Evolutionary conservation across 2,113 vertebrate species (phyloP).

Genomic region (Pelvicachromis taeniatus): DNA sequence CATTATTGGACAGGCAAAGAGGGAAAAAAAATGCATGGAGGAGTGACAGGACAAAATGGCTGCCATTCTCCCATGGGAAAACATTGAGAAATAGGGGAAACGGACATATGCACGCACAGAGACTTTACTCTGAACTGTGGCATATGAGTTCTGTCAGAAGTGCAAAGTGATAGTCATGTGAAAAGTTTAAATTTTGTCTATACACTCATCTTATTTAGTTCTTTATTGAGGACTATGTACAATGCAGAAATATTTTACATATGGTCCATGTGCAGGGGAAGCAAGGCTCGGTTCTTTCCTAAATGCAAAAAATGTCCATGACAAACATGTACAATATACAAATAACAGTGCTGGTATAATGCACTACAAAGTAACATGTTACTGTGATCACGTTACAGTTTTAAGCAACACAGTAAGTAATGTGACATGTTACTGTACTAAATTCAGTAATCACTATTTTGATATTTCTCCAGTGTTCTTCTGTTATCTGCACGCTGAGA

Average conservation of each 20-base stretch:
- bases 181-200: background rate
- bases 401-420: background rate
- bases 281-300: background rate
- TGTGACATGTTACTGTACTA: background rate
- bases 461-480: background rate
- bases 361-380: background rate
- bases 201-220: background rate
- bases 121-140: conserved; percentile 10
- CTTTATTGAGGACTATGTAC: background rate
- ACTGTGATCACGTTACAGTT: background rate
- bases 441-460: background rate
- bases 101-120: background rate
- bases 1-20: conserved; percentile 74
- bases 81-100: conserved; percentile 42
- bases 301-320: background rate
- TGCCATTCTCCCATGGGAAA: conserved; percentile 48
- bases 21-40: conserved; percentile 60
- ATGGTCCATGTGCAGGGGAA: background rate
- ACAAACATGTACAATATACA: background rate
- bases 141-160: background rate
- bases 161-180: background rate
- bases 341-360: background rate
- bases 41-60: conserved; percentile 69
- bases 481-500: background rate
- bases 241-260: background rate